A percentile compares a stretch with the other conserved stretches of the same genome.
Evolutionary conservation across 1,140 invertebrate genomes (phyloP).

Genomic region (Aradophagus sp.): DNA sequence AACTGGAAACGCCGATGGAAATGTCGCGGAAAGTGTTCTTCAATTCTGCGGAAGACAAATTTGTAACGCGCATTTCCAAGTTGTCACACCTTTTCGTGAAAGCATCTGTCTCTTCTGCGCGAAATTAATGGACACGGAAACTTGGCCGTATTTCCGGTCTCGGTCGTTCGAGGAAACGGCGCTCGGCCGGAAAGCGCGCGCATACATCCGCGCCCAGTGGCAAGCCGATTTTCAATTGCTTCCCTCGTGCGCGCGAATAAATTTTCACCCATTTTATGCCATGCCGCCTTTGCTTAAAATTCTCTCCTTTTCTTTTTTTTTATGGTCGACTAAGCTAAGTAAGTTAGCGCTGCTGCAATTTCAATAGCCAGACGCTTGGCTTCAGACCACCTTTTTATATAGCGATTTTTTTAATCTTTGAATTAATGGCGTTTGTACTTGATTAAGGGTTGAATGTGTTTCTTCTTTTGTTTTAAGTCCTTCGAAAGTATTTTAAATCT

Average conservation of each 20-base stretch:
- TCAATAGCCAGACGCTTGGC: conserved; percentile 11
- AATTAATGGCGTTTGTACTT: no score
- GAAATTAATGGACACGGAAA: conserved; percentile 56
- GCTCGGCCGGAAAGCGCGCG: conserved; percentile 20
- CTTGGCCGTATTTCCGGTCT: conserved; percentile 48
- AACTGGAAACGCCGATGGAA: neutral
- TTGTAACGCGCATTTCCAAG: conserved; percentile 39
- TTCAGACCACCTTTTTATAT: no score
- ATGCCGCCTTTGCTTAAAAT: conserved; percentile 18
- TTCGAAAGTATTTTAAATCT: no score
- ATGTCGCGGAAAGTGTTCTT: conserved; percentile 3
- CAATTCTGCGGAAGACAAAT: conserved; percentile 31
- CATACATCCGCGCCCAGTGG: conserved; percentile 15
- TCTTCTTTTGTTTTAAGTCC: no score
- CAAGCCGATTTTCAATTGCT: conserved; percentile 53
- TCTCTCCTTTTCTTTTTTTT: conserved; percentile 19
- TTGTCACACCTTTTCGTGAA: conserved; percentile 47
- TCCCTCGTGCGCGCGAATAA: conserved; percentile 32
- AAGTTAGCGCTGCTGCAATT: conserved; percentile 20
- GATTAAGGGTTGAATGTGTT: no score
- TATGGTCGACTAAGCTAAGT: conserved; percentile 11
- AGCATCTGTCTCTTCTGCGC: conserved; percentile 43
- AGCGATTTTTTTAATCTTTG: no score
- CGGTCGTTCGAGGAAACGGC: conserved; percentile 32
- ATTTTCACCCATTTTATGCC: conserved; percentile 34